These are phyloP conservation scores for Odontothrips loti DNA, from an alignment of 2,888 invertebrate genomes.

Conservation along the genomic window DNA sequence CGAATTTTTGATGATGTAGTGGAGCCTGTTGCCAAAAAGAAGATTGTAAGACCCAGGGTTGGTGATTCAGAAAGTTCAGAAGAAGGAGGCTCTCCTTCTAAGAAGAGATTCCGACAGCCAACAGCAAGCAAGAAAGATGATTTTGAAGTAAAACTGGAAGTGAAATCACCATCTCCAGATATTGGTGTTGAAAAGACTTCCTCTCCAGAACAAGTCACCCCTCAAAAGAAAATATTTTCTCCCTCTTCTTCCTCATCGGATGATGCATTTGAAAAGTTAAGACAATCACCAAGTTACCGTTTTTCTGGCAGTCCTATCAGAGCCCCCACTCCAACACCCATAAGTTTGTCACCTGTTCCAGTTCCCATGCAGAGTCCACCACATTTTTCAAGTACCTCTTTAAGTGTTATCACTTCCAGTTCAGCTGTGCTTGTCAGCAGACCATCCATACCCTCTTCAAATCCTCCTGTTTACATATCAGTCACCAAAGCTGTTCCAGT, in stretches of 20 bases:
- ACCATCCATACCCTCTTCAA: not conserved
- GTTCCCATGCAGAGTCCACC: not conserved
- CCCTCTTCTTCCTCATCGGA: constrained; percentile 37
- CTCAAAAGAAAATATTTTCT: constrained; percentile 36
- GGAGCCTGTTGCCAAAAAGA: constrained; percentile 33
- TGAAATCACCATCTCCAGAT: constrained; percentile 30
- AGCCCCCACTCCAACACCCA: not conserved
- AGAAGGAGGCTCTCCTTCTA: constrained; percentile 32
- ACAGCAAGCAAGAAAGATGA: constrained; percentile 16
- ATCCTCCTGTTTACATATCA: not conserved
- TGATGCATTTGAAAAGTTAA: constrained; percentile 37
- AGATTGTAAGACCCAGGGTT: constrained; percentile 26
- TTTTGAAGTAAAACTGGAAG: constrained; percentile 30
- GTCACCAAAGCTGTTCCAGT: not conserved
- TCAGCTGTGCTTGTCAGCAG: not conserved
- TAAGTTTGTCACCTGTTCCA: not conserved
- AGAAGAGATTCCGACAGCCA: constrained; percentile 30
- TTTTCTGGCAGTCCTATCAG: constrained; percentile 15
- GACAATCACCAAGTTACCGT: not conserved
- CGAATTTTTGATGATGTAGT: constrained; percentile 49
- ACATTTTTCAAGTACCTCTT: not conserved
- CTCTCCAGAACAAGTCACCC: constrained; percentile 32
- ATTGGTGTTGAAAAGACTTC: constrained; percentile 5
- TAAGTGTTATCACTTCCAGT: not conserved
- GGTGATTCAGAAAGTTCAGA: constrained; percentile 27